Percentiles rank a stretch among this genome's conserved stretches.
phyloP scores from a whole-genome alignment of 1,140 invertebrate genomes.

The Colletes latitarsis region DNA sequence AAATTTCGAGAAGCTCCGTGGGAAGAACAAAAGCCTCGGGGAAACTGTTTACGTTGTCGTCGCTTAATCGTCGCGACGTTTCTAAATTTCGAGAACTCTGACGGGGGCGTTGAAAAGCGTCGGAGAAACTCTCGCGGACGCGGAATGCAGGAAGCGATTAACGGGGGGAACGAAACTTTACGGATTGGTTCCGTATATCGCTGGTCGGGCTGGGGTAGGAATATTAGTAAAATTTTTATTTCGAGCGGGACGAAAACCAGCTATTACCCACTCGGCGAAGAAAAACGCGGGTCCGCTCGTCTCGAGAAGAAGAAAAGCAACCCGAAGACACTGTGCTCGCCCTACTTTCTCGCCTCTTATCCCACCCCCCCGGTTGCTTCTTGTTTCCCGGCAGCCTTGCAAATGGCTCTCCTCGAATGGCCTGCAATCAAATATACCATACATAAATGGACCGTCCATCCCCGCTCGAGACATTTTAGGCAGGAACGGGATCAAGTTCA shows the following conservation, averaged over 20 bases:
- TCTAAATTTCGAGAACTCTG: neutral
- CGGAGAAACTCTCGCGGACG: neutral
- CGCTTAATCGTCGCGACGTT: conserved; percentile 4
- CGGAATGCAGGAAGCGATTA: conserved; percentile 12
- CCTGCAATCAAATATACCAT: conserved; percentile 61
- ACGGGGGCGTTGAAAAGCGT: neutral
- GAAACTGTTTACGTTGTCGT: too few relatives aligned
- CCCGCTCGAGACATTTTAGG: neutral
- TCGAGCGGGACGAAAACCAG: conserved; percentile 34
- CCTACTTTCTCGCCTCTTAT: conserved; percentile 54
- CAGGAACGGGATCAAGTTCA: neutral
- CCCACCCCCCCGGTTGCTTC: conserved; percentile 8
- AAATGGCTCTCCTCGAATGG: conserved; percentile 55
- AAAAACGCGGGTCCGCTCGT: neutral
- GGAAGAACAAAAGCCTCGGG: neutral
- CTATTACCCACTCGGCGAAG: conserved; percentile 34
- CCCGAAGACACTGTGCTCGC: conserved; percentile 53
- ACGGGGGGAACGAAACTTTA: neutral
- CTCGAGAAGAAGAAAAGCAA: conserved; percentile 7
- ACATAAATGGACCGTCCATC: conserved; percentile 50
- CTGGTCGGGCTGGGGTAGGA: too few relatives aligned
- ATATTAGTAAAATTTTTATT: conserved; percentile 53
- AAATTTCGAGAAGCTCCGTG: neutral
- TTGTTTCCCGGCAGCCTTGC: conserved; percentile 46
- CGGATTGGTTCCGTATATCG: conserved; percentile 7